phyloP scores from a whole-genome alignment of 1,140 invertebrate species.

The Tetramorium simillimum region DNA sequence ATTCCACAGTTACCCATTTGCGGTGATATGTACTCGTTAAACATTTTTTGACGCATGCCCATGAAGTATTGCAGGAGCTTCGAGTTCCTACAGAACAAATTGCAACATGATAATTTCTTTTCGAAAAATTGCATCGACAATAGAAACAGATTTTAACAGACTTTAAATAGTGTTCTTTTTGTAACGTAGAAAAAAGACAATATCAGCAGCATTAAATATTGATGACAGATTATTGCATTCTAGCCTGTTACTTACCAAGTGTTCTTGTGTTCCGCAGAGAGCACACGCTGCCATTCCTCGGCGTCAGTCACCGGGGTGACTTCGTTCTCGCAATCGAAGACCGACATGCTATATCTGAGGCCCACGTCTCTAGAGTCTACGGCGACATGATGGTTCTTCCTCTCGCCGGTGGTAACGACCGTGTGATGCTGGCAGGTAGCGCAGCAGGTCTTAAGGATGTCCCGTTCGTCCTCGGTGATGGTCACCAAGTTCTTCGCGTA shows the following conservation, averaged over 20 bases:
- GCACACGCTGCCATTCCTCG: conserved; percentile 55
- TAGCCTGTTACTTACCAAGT: conserved; percentile 49
- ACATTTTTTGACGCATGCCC: conserved; percentile 58
- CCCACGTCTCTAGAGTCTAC: conserved; percentile 76
- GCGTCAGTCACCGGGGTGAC: conserved; percentile 51
- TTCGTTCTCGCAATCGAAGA: conserved; percentile 80
- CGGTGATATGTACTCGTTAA: conserved; percentile 67
- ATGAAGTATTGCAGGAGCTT: conserved; percentile 39
- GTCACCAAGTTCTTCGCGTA: conserved; percentile 76
- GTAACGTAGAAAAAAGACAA: not conserved
- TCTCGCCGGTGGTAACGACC: conserved; percentile 73
- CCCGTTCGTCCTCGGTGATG: conserved; percentile 74
- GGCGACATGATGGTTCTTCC: conserved; percentile 62
- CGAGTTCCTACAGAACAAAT: conserved; percentile 46
- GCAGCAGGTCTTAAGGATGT: conserved; percentile 76
- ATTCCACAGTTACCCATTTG: conserved; percentile 70
- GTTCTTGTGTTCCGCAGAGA: conserved; percentile 61
- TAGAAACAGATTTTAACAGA: not conserved
- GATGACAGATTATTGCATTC: not conserved
- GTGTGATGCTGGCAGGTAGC: conserved; percentile 73
- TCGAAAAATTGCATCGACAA: not conserved
- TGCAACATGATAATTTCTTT: not conserved
- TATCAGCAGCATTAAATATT: not conserved
- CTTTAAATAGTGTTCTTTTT: not conserved
- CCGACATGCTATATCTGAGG: conserved; percentile 65